Evolutionary conservation across 2,888 invertebrate genomes (phyloP).

Genomic region (Eretmocerus hayati): DNA sequence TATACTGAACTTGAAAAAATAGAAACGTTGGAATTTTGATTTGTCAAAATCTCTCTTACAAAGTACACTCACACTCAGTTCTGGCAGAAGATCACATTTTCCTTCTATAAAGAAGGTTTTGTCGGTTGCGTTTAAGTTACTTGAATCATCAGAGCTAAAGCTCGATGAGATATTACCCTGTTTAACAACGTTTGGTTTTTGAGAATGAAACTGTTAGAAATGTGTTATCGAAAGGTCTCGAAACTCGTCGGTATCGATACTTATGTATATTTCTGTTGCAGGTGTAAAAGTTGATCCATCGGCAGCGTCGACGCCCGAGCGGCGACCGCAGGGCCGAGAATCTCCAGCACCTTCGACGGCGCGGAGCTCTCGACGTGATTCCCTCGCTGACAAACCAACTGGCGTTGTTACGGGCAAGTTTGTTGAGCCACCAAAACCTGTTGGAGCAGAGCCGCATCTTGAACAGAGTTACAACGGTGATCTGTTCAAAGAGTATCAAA

Average conservation of each 20-base stretch:
- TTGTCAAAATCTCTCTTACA: too few relatives aligned
- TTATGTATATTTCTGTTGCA: conserved; percentile 14
- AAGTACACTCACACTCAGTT: too few relatives aligned
- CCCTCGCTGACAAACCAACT: conserved; percentile 53
- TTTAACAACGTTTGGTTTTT: too few relatives aligned
- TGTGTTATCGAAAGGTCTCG: too few relatives aligned
- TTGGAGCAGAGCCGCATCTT: conserved; percentile 31
- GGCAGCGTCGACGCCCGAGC: conserved; percentile 63
- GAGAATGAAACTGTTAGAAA: too few relatives aligned
- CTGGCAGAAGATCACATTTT: too few relatives aligned
- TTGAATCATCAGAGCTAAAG: too few relatives aligned
- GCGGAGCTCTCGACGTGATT: conserved; percentile 61
- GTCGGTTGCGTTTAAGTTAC: too few relatives aligned
- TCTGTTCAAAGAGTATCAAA: conserved; percentile 72
- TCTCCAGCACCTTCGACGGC: conserved; percentile 63
- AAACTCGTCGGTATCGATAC: not conserved
- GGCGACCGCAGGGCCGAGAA: conserved; percentile 51
- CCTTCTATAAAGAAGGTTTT: too few relatives aligned
- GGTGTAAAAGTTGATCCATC: conserved; percentile 44
- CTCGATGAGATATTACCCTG: too few relatives aligned
- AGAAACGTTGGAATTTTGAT: too few relatives aligned
- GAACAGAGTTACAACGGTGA: conserved; percentile 58
- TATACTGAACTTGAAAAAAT: too few relatives aligned
- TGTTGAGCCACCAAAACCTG: conserved; percentile 38
- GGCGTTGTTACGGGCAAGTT: conserved; percentile 36